Evolutionary conservation across 2,888 invertebrate genomes (phyloP).

Genomic region (Capitulum mitella): DNA sequence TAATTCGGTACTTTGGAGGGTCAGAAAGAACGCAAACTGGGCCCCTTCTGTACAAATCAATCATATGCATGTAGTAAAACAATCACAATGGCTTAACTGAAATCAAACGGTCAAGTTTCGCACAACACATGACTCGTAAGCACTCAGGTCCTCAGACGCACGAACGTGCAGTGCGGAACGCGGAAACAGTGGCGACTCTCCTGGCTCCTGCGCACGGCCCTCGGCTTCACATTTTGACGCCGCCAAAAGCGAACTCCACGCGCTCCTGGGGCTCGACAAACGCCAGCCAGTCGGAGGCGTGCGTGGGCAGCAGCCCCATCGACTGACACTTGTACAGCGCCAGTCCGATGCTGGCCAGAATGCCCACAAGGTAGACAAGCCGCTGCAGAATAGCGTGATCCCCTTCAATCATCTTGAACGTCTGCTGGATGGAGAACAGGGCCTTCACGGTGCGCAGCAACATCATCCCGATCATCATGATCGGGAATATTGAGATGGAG

Average conservation of each 20-base stretch:
- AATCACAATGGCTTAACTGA: too few relatives aligned
- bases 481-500: conserved; percentile 97
- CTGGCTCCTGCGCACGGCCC: background rate
- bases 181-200: too few relatives aligned
- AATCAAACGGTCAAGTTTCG: too few relatives aligned
- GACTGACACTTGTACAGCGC: conserved; percentile 96
- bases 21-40: too few relatives aligned
- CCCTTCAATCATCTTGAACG: conserved; percentile 36
- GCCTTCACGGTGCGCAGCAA: conserved; percentile 94
- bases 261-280: conserved; percentile 69
- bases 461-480: conserved; percentile 99
- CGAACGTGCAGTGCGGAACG: too few relatives aligned
- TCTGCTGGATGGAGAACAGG: conserved; percentile 65
- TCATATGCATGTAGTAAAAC: too few relatives aligned
- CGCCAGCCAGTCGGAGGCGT: conserved; percentile 96
- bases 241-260: conserved; percentile 34
- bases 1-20: too few relatives aligned
- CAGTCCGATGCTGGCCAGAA: conserved; percentile 79
- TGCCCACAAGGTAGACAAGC: conserved; percentile 86
- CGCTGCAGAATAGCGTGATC: conserved; percentile 48
- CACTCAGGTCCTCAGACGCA: too few relatives aligned
- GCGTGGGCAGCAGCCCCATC: conserved; percentile 93
- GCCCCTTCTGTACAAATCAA: too few relatives aligned
- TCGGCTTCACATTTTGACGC: conserved; percentile 23
- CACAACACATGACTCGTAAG: too few relatives aligned